phyloP scores from a whole-genome alignment of 2,113 vertebrate species.

The Pogona vitticeps region DNA sequence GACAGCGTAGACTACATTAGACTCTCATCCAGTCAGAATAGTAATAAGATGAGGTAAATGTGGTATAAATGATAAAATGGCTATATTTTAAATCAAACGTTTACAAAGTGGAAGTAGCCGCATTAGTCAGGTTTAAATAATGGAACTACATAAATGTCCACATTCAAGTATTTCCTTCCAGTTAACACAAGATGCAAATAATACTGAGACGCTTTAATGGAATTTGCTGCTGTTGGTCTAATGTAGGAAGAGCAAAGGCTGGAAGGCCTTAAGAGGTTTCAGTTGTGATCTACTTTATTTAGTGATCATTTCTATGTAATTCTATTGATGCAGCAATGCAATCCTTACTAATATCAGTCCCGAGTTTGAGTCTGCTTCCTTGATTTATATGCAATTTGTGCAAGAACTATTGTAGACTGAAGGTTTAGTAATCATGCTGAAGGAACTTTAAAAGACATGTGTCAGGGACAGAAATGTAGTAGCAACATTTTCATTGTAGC shows the following conservation, averaged over 20 bases:
- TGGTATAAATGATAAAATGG: constrained; percentile 85
- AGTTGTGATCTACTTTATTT: constrained; percentile 37
- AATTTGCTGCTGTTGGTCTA: constrained; percentile 58
- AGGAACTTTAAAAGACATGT: accelerated
- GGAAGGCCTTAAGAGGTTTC: constrained; percentile 37
- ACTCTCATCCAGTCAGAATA: constrained; percentile 78
- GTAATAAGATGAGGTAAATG: constrained; percentile 84
- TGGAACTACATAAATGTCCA: constrained; percentile 70
- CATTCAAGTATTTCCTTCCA: neutral
- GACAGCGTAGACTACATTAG: constrained; percentile 82
- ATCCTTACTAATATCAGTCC: constrained; percentile 4
- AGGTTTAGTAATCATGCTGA: neutral
- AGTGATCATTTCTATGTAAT: neutral
- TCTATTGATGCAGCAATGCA: neutral
- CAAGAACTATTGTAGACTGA: neutral
- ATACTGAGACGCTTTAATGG: constrained; percentile 69
- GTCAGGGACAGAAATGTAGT: constrained; percentile 14
- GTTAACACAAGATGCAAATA: constrained; percentile 70
- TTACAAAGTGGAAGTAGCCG: constrained; percentile 73
- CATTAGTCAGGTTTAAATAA: constrained; percentile 70
- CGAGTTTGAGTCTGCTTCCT: neutral
- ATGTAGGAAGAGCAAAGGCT: constrained; percentile 59
- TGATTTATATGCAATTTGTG: neutral
- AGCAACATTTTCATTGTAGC: accelerated
- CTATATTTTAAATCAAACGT: constrained; percentile 85